Evolutionary conservation across 2,113 vertebrate genomes (phyloP).

Genomic region (Electrona antarctica): DNA sequence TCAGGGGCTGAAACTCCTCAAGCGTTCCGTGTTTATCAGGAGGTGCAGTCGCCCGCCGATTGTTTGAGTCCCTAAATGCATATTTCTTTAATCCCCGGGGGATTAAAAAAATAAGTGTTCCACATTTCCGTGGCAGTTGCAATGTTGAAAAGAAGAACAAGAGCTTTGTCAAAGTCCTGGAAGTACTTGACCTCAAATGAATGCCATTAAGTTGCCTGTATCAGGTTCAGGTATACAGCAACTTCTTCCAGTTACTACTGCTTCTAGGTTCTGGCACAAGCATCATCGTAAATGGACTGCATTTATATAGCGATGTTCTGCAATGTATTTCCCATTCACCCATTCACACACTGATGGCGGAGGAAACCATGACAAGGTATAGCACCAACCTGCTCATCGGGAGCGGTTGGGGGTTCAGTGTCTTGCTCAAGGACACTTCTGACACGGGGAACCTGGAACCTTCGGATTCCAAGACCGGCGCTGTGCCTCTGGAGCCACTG

Average conservation of each 20-base stretch:
- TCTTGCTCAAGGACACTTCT: no score
- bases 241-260: constrained; percentile 36
- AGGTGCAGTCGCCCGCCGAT: constrained; percentile 51
- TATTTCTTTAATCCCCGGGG: constrained; percentile 67
- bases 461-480: no score
- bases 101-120: constrained; percentile 63
- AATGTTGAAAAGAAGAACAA: constrained; percentile 53
- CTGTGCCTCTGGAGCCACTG: no score
- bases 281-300: no score
- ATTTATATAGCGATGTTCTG: no score
- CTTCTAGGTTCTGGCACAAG: constrained; percentile 21
- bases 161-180: constrained; percentile 57
- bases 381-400: no score
- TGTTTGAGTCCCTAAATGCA: constrained; percentile 63
- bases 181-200: constrained; percentile 57
- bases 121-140: constrained; percentile 51
- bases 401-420: no score
- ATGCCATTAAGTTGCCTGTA: constrained; percentile 40
- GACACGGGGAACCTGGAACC: no score
- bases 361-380: no score
- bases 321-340: no score
- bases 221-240: constrained; percentile 49
- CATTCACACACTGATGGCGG: no score
- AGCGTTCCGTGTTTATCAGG: constrained; percentile 65
- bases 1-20: constrained; percentile 54